Evolutionary conservation across 2,888 invertebrate genomes (phyloP).

Genomic region (Notocelia uddmanniana): DNA sequence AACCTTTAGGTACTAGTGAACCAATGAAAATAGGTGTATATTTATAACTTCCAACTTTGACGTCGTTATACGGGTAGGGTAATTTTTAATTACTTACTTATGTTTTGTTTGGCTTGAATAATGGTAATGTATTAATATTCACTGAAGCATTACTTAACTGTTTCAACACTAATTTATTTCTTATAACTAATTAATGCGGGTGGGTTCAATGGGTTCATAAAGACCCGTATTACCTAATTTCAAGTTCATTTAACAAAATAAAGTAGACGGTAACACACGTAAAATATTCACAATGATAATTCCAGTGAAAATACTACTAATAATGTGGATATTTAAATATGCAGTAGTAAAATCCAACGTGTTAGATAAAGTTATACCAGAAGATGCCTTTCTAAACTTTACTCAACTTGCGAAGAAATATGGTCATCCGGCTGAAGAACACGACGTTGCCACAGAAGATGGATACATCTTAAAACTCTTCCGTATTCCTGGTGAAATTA

Average conservation of each 20-base stretch:
- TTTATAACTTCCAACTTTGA: neutral
- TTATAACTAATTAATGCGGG: constrained; percentile 20
- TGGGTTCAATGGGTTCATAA: neutral
- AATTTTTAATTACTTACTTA: neutral
- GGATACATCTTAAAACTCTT: constrained; percentile 37
- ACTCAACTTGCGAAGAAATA: constrained; percentile 27
- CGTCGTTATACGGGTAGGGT: neutral
- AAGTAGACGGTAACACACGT: neutral
- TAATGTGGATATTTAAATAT: neutral
- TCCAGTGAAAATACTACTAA: constrained; percentile 2
- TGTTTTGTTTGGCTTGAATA: neutral
- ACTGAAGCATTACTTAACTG: neutral
- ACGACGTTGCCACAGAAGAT: constrained; percentile 31
- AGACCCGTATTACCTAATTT: neutral
- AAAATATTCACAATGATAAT: neutral
- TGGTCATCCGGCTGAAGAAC: constrained; percentile 29
- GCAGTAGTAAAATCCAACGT: neutral
- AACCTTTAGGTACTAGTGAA: neutral
- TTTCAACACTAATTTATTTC: neutral
- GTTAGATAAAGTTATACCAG: constrained; percentile 15
- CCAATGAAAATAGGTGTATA: too few relatives aligned
- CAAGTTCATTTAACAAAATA: neutral
- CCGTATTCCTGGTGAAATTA: constrained; percentile 28
- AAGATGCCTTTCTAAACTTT: constrained; percentile 31
- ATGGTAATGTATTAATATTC: neutral